A percentile compares a stretch with the other conserved stretches of the same genome.
These are phyloP conservation scores for Meloidogyne chitwoodi DNA, from an alignment of 1,140 invertebrate species.

Conservation along the genomic window DNA sequence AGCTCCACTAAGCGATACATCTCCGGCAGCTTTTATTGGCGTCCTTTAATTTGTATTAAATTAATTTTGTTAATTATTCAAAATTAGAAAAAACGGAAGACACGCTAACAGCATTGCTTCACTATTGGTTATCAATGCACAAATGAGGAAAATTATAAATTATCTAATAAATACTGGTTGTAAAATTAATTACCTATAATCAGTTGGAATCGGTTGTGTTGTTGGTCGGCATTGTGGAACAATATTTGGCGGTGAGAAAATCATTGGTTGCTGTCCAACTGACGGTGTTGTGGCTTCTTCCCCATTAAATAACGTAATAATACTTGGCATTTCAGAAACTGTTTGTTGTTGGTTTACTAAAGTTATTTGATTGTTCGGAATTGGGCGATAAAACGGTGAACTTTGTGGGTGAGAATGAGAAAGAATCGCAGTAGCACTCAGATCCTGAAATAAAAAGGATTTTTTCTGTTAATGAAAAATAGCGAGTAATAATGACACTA, in stretches of 20 bases:
- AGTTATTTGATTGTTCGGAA: background rate
- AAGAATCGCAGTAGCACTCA: background rate
- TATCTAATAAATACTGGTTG: slow-evolving; percentile 34
- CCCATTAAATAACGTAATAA: background rate
- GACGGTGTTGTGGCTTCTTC: slow-evolving; percentile 4
- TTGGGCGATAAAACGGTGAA: background rate
- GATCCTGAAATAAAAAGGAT: background rate
- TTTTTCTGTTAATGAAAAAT: background rate
- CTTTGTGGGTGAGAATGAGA: background rate
- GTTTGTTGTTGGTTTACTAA: background rate
- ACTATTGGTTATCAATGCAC: too few relatives aligned
- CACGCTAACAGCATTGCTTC: background rate
- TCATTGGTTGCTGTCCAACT: slow-evolving; percentile 14
- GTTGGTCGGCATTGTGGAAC: slow-evolving; percentile 14
- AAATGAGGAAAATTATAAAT: background rate
- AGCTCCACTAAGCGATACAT: slow-evolving; percentile 45
- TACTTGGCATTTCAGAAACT: background rate
- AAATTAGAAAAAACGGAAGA: too few relatives aligned
- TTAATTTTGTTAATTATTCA: background rate
- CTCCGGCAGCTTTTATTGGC: slow-evolving; percentile 48
- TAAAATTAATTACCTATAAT: slow-evolving; percentile 6
- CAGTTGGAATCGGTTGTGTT: slow-evolving; percentile 19
- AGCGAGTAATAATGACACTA: background rate
- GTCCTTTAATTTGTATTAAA: slow-evolving; percentile 5
- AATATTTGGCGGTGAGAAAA: slow-evolving; percentile 38